These are phyloP conservation scores for Nasonia oneida DNA, from an alignment of 2,888 invertebrate species.

Conservation along the genomic window DNA sequence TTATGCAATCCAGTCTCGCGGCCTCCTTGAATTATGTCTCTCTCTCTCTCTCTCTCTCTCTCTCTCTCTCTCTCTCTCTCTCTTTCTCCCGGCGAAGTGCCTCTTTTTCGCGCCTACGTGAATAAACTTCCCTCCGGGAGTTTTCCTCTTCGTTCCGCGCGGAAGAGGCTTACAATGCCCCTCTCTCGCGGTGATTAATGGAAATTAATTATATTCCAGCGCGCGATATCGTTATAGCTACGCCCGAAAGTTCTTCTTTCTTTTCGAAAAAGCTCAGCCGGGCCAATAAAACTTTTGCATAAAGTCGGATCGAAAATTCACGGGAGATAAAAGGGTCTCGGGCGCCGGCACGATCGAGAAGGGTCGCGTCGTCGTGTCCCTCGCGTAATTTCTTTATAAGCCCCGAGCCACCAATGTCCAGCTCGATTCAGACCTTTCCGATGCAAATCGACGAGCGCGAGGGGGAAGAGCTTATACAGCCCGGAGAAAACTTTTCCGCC, in stretches of 20 bases:
- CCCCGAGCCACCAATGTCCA: constrained; percentile 22
- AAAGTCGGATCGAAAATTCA: background rate
- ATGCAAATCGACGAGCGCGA: constrained; percentile 48
- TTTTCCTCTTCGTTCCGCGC: background rate
- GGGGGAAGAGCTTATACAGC: constrained; percentile 3
- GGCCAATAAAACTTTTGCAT: constrained; percentile 7
- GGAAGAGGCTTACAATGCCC: background rate
- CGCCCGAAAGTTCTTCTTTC: background rate
- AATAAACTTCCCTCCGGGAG: background rate
- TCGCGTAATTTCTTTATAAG: constrained; percentile 48
- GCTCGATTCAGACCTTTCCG: constrained; percentile 42
- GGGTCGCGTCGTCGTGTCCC: background rate
- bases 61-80: too few species aligned
- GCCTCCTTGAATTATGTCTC: constrained; percentile 27
- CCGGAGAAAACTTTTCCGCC: constrained; percentile 47
- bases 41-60: background rate
- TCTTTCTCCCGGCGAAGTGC: background rate
- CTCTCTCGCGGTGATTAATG: background rate
- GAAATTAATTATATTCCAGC: background rate
- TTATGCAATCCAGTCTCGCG: constrained; percentile 40
- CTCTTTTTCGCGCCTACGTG: constrained; percentile 25
- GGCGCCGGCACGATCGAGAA: background rate
- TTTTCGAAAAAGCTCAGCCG: background rate
- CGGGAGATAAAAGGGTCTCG: background rate
- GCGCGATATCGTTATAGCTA: background rate